phyloP scores from a whole-genome alignment of 2,797 vertebrate species.

The Danio jaintianensis region DNA sequence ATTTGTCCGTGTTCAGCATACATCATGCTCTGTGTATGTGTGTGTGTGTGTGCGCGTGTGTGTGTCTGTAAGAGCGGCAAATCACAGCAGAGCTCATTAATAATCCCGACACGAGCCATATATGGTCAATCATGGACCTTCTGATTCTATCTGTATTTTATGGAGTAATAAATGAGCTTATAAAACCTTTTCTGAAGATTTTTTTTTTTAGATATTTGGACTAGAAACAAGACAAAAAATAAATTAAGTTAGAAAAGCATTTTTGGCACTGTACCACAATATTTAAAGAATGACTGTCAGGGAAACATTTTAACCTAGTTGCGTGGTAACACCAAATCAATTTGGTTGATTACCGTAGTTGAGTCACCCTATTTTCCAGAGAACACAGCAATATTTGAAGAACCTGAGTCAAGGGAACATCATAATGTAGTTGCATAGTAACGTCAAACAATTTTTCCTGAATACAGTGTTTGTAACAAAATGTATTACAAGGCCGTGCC shows the following conservation, averaged over 20 bases:
- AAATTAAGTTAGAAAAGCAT: not conserved
- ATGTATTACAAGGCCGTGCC: not conserved
- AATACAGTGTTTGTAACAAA: not conserved
- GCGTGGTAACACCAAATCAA: not conserved
- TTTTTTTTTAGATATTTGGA: no score
- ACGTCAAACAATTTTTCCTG: not conserved
- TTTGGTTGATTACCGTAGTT: constrained; percentile 14
- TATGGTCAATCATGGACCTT: no score
- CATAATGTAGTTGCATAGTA: constrained; percentile 1
- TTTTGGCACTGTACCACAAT: not conserved
- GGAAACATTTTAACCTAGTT: not conserved
- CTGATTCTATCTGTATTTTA: no score
- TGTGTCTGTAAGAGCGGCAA: no score
- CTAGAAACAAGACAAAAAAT: no score
- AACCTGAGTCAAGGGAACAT: constrained; percentile 1
- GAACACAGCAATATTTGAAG: not conserved
- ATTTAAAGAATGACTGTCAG: not conserved
- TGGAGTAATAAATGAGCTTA: no score
- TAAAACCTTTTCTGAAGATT: no score
- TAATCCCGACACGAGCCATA: no score
- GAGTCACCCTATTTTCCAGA: constrained; percentile 11
- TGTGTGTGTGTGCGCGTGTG: no score
- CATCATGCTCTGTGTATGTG: no score
- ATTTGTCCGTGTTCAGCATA: no score
- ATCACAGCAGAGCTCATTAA: no score